Base-by-base conservation (phyloP, 2,797 vertebrate genomes). In the Micrastur ruficollis region DNA sequence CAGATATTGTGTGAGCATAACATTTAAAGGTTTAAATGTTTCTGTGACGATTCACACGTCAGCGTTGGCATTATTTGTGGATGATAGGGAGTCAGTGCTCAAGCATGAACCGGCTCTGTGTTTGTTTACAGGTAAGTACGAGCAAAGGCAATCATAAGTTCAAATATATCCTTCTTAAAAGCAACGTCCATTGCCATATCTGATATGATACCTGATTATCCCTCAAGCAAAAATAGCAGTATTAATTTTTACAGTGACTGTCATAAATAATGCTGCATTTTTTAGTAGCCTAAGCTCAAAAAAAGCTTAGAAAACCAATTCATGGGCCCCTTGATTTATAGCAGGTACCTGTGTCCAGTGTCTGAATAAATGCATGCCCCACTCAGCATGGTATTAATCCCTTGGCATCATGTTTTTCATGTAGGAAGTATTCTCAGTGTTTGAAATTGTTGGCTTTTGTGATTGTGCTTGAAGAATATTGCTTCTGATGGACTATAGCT, bases 71-170 rank as follows among this genome's bases (percentile, higher is more conserved):
- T 46, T 40, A 36, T 59, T 71, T 70, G 50, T 31, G 42, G 63
- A 12, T 14, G 38, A 34, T 12, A 9, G 8, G 21, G 53, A 72
- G 31, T 36, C 25, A 7, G 47, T 44, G 23, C 36, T 55, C 47
- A 50, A 44, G 25, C 1, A 5, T 34, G 46, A 27, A 19, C 52
- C 0, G 1, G 6, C 23, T 58, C 14, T 53, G 8, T 52, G 14
- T 59, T 71, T 40, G 11, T 27, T 67, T 46, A 42, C 38, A 61
- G 67, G n/a, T 15, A 34, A 47, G 29, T 20, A 44, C 29, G 46
- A 34, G 13, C 26, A 34, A 70, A 75, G 31, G 23, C n/a, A 44
- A 75, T 11, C 34, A 26, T 75, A 58, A 36, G 31, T 40, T 75
- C 34, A 63, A 22, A 50, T 38, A 26, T 16, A 40, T 23, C 15